Base-by-base conservation (phyloP, 2,113 vertebrate genomes). In the Glaucomys volans region DNA sequence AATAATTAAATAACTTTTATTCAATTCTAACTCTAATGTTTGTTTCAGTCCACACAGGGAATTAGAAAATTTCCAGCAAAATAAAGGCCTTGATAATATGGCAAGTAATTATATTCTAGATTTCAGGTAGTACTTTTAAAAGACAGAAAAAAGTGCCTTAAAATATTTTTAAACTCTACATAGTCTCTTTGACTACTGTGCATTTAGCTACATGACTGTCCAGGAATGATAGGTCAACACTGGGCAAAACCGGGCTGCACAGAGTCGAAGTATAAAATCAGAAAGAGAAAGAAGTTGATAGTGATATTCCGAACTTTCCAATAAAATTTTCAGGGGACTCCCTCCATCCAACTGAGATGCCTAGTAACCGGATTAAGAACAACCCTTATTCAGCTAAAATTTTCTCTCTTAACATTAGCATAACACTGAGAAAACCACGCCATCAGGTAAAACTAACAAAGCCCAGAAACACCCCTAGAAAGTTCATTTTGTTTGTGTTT, bases 51-150 rank as follows among this genome's bases (percentile, higher is more conserved):
- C 72, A 80, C 54, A 72, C 42, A 26, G 2, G 30, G 20, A 0
- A 35, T 71, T 92, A 89, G 74, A 83, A 93, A 91, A 17, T 50
- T 76, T 64, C 85, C 71, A 90, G 30, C 62, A 71, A 76, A 44
- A 57, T 30, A 87, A 76, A 94, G 69, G 28, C 57, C 82, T 96
- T 87, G 91, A 75, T 94, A 94, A 75, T n/a, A 57, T 69, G 95
- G 44, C 35, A 10, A 62, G 40, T 71, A 77, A 90, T 92, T 66
- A 84, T 44, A 79, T 87, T 87, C 16, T n/a, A 84, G 76, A 64
- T 90, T 96, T 95, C 77, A 83, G 52, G 30, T 90, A 40, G 11
- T 84, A 75, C 44, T 83, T 91, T 72, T 54, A 24, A 54, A 50
- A 24, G 24, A 59, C 6, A 47, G 54, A 57, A 12, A 57, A 8